These are phyloP conservation scores for Bombus confusus DNA, from an alignment of 1,140 invertebrate species.

Conservation along the genomic window DNA sequence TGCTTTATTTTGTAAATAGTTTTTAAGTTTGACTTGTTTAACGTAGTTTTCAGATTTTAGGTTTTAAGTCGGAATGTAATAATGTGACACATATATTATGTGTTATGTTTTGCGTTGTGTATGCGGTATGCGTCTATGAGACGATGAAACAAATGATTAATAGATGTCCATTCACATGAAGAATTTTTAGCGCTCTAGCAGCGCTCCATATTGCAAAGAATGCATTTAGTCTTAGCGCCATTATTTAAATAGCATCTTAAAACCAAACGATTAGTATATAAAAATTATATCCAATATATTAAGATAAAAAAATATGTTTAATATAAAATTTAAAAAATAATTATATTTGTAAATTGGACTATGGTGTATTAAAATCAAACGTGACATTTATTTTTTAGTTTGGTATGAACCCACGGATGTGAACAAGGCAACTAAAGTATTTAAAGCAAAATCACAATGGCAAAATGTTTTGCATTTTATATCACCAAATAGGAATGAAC, in stretches of 20 bases:
- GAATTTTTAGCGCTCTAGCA: not conserved
- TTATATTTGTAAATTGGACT: not conserved
- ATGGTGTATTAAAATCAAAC: not conserved
- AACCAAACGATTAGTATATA: not conserved
- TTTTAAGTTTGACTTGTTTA: not conserved
- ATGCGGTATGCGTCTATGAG: no score
- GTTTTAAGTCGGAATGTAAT: no score
- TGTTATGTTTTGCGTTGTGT: no score
- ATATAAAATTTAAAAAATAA: not conserved
- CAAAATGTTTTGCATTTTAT: conserved; percentile 80
- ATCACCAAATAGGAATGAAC: conserved; percentile 85
- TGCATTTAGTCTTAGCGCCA: not conserved
- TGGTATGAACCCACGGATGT: conserved; percentile 87
- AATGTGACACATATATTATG: no score
- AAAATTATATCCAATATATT: not conserved
- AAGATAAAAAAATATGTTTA: conserved; percentile 20
- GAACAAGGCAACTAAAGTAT: conserved; percentile 83
- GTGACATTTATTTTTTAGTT: conserved; percentile 79
- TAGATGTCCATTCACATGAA: conserved; percentile 1
- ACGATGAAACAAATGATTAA: not conserved
- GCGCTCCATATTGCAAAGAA: not conserved
- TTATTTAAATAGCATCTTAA: not conserved
- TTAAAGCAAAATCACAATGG: conserved; percentile 78
- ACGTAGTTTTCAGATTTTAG: no score
- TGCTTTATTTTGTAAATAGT: not conserved